Base-by-base conservation (phyloP, 2,888 invertebrate species). In the Phyllotreta cruciferae region DNA sequence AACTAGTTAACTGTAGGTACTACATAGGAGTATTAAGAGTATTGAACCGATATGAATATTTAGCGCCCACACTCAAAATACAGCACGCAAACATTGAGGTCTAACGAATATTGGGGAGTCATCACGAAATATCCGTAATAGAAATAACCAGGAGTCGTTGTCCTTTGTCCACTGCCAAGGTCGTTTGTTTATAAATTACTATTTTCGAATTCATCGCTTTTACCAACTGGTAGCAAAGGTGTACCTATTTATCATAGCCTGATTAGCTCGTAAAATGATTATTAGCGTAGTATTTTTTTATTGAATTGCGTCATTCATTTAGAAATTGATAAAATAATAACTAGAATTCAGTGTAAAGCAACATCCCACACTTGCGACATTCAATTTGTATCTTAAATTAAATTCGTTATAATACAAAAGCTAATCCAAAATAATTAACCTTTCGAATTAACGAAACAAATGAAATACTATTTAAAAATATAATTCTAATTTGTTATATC, bases 111-210 rank as follows among this genome's bases (percentile, higher is more conserved):
- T 47, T 47, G 11, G 24, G 47, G 47, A 47, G 11, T 47, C 47
- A 47, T 47, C 47, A 14, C 10, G 35, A 49, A 49, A 35, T 35
- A 35, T 36, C 49, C n/a, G 36, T 49, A 49, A 49, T 49, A 49
- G 49, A 49, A 49, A 6, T 34, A 49, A 49, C 35, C 9, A 35
- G 49, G 35, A 49, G 49, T 49, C 49, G 36, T 49, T 49, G 49
- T 49, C 49, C 49, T 11, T 49, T 35, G 49, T 49, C 49, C 49
- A 49, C 49, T 49, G 49, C 35, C 49, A 49, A 49, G 49, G 49
- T 35, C 35, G 36, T 49, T 35, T 35, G 49, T 11, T 49, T 8
- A 24, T 24, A 24, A 24, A 24, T 24, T 24, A 24, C 24, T 24
- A 24, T 24, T 24, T 24, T 24, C 24, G 24, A 24, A 24, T 24